Conservation (phyloP, 2,888 invertebrate genomes). For the Pelosia muscerda region DNA sequence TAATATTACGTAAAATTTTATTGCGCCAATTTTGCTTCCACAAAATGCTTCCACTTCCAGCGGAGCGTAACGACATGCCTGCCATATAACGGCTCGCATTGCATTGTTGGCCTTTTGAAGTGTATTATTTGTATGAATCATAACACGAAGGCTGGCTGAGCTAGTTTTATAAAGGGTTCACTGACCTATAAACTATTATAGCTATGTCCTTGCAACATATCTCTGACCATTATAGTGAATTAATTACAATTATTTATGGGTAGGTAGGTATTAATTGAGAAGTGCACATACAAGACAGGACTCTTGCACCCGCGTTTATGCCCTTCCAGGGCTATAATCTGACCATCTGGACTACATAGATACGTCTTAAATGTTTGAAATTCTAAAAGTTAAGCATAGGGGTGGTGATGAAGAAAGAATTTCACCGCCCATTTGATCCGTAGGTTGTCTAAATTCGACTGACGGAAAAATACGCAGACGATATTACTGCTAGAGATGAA, state of each 20-base stretch:
- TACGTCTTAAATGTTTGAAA: too few species aligned
- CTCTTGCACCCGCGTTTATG: too few species aligned
- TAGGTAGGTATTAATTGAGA: too few species aligned
- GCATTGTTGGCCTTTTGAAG: conserved; percentile 48
- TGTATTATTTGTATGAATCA: conserved; percentile 46
- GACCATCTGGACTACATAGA: too few species aligned
- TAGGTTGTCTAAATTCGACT: too few species aligned
- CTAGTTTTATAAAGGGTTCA: conserved; percentile 44
- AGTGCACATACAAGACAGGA: too few species aligned
- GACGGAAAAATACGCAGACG: too few species aligned
- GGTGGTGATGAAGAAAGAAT: too few species aligned
- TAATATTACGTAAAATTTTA: background rate
- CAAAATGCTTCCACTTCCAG: conserved; percentile 31
- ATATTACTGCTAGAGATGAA: too few species aligned
- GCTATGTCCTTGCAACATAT: background rate
- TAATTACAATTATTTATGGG: background rate
- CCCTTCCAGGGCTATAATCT: too few species aligned
- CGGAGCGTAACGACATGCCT: conserved; percentile 46
- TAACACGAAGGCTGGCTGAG: conserved; percentile 30
- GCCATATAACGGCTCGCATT: conserved; percentile 42
- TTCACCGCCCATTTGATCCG: too few species aligned
- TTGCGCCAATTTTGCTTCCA: conserved; percentile 9
- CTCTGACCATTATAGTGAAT: background rate
- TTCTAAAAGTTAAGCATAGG: too few species aligned
- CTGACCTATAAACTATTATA: conserved; percentile 46